Conservation (phyloP, 2,888 invertebrate genomes). For the Ephialtes manifestator region DNA sequence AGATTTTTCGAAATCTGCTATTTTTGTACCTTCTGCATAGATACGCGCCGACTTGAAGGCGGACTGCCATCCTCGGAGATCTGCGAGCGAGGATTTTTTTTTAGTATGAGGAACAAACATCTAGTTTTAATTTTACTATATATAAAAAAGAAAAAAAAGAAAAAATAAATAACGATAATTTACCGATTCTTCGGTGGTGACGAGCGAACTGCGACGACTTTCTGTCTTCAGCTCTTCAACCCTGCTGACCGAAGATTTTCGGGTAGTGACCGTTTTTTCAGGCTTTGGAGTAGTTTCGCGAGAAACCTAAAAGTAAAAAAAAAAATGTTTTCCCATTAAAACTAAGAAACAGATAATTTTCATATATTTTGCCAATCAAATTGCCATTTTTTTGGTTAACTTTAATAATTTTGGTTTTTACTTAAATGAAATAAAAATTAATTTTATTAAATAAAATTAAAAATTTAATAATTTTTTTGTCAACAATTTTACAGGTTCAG, state of each 20-base stretch:
- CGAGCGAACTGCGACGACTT: conserved; percentile 83
- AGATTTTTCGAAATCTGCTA: conserved; percentile 28
- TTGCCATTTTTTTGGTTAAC: too few species aligned
- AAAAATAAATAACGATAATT: conserved; percentile 33
- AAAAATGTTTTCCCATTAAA: background rate
- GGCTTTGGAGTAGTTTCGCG: conserved; percentile 79
- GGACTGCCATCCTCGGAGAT: conserved; percentile 77
- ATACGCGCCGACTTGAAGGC: conserved; percentile 80
- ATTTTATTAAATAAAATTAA: too few species aligned
- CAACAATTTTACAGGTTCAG: too few species aligned
- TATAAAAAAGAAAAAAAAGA: background rate
- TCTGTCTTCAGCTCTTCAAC: conserved; percentile 83
- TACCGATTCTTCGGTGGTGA: conserved; percentile 80
- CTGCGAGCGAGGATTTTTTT: conserved; percentile 72
- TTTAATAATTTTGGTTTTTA: too few species aligned
- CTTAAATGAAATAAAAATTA: too few species aligned
- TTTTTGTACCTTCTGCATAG: conserved; percentile 80
- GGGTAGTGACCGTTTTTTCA: conserved; percentile 78
- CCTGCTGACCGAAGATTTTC: conserved; percentile 82
- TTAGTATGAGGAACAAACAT: conserved; percentile 26
- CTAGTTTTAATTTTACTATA: conserved; percentile 21
- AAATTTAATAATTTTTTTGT: too few species aligned
- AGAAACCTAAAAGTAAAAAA: conserved; percentile 59
- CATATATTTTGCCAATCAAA: background rate
- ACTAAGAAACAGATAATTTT: background rate